Evolutionary conservation across 1,140 invertebrate genomes (phyloP).

Genomic region (Nilaparvata lugens): DNA sequence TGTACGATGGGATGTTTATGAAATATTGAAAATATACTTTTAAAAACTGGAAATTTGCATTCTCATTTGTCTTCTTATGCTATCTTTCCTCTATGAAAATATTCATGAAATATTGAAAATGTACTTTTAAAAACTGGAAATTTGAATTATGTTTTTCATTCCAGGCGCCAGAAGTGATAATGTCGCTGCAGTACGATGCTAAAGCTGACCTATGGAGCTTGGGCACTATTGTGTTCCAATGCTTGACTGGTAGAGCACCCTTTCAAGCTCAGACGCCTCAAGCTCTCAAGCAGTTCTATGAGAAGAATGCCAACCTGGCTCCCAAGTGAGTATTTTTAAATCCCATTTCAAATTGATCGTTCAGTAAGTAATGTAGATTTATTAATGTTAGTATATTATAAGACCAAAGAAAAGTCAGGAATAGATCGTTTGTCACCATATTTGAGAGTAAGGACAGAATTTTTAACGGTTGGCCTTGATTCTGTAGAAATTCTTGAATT

Average conservation of each 20-base stretch:
- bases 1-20: no score
- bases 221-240: constrained; percentile 98
- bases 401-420: no score
- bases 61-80: no score
- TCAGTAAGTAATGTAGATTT: no score
- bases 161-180: constrained; percentile 97
- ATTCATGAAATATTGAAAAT: not conserved
- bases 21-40: no score
- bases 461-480: constrained; percentile 3
- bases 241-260: constrained; percentile 95
- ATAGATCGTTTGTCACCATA: not conserved
- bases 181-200: constrained; percentile 97
- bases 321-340: constrained; percentile 74
- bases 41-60: not conserved
- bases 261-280: constrained; percentile 98
- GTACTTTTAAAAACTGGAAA: not conserved
- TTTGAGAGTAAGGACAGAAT: not conserved
- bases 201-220: constrained; percentile 99
- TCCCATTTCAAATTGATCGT: no score
- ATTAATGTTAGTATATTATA: no score
- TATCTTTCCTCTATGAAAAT: no score
- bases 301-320: constrained; percentile 88
- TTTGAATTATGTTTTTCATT: constrained; percentile 24
- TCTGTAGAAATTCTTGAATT: no score
- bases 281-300: constrained; percentile 93